These are phyloP conservation scores for Marmota flaviventris DNA, from an alignment of 2,113 vertebrate species.

Conservation along the genomic window DNA sequence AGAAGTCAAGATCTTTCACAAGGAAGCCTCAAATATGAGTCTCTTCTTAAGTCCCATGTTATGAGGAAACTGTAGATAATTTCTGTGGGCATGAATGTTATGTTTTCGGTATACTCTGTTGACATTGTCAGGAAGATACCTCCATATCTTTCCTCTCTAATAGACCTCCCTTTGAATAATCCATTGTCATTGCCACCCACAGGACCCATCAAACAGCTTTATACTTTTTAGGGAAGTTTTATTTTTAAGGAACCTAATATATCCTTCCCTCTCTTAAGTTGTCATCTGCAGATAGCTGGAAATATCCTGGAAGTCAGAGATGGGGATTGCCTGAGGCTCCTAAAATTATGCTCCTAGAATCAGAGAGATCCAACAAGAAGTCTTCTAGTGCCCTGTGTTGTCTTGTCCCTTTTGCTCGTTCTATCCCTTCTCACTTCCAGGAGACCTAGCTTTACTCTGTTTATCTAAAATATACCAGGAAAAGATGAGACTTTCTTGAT, in stretches of 20 bases:
- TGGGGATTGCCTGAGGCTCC: not conserved
- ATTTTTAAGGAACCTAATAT: not conserved
- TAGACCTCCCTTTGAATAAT: not conserved
- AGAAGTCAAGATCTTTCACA: not conserved
- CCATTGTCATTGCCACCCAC: not conserved
- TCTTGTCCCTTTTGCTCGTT: no score
- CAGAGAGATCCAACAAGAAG: not conserved
- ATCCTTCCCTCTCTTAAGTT: not conserved
- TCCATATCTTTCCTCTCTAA: not conserved
- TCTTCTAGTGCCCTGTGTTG: not conserved
- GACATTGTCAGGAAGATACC: not conserved
- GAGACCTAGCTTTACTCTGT: not conserved
- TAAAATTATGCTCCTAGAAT: not conserved
- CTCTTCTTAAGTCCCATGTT: not conserved
- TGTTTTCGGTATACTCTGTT: not conserved
- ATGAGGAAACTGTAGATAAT: not conserved
- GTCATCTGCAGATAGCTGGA: not conserved
- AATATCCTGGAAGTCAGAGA: not conserved
- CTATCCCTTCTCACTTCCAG: not conserved
- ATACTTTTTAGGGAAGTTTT: not conserved
- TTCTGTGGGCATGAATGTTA: not conserved
- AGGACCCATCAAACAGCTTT: not conserved
- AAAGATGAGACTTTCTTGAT: not conserved
- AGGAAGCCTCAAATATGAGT: not conserved
- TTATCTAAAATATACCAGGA: not conserved